Base-by-base conservation (phyloP, 2,797 vertebrate genomes). In the Echiichthys vipera region DNA sequence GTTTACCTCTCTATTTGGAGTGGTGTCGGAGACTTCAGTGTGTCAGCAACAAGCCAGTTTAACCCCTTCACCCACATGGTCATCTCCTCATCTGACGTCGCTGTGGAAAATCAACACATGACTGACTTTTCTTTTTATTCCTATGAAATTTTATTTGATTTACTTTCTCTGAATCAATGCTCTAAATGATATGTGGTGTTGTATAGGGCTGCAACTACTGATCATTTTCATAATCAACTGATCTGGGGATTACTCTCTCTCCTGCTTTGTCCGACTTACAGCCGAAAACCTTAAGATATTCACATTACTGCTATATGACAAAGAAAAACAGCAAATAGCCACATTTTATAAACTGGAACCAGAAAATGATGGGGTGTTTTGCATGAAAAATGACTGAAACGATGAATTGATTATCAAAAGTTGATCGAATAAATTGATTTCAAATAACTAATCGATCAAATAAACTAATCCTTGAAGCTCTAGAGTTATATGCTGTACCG, bases 21-120 rank as follows among this genome's bases (percentile, higher is more conserved):
- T 0, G 98, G 98, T 0, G 97, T 99, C 22, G 97, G 93, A 9
- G 98, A 97, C 74, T 95, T 95, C 8, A 97, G 82, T 0, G 98
- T 99, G 78, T 99, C 98, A 0, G 94, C 91, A 84, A 97, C 94
- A 63, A 99, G 94, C 95, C 96, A 98, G 78, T 90, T 97, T 81
- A 99, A 92, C 15, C 98, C 98, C 84, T 97, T 97, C 86, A 98
- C 96, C 98, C 98, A 99, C 97, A 99, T 99, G 42, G 91, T 95
- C 94, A 99, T 96, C 93, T 99, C 98, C 2, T 99, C 98, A 79
- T 99, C 97, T 0, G 97, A 98, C 0, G 97, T 99, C 17, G 98
- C 98, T 99, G 84, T 4, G 25, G 71, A 15, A 57, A 75, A 32
- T 20, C 5, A 64, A n/a, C 13, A 70, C 5, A 4, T 29, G 18